phyloP scores from a whole-genome alignment of 1,140 invertebrate genomes.

The Tetramorium parvispinum region DNA sequence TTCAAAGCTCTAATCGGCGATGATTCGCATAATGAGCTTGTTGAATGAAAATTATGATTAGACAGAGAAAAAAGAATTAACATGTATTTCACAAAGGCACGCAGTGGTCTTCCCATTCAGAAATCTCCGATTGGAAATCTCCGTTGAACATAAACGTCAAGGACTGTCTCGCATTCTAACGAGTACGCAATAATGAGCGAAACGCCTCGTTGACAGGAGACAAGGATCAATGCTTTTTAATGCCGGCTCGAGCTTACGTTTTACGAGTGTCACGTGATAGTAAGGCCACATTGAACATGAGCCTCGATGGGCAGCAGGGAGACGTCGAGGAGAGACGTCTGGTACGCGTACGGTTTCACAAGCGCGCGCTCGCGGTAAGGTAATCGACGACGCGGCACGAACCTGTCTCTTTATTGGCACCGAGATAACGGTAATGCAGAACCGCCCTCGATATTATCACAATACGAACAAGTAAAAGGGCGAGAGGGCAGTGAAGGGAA shows the following conservation, averaged over 20 bases:
- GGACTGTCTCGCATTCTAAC: conserved; percentile 3
- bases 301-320: not conserved
- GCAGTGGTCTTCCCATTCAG: not conserved
- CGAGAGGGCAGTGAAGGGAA: not conserved
- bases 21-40: not conserved
- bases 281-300: not conserved
- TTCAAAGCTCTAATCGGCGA: not conserved
- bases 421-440: conserved; percentile 9
- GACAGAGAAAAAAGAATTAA: not conserved
- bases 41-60: not conserved
- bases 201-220: not conserved
- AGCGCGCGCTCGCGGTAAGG: not conserved
- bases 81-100: not conserved
- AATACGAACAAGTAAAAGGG: conserved; percentile 59
- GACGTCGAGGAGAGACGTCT: not conserved
- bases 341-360: not conserved
- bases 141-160: not conserved
- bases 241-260: not conserved
- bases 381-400: conserved; percentile 63
- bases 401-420: conserved; percentile 53
- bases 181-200: conserved; percentile 8
- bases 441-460: conserved; percentile 79
- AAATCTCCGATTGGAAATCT: not conserved
- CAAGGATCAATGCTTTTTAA: conserved; percentile 15
- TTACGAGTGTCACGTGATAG: conserved; percentile 17